Base-by-base conservation (phyloP, 2,888 invertebrate genomes). In the Protophormia terraenovae region DNA sequence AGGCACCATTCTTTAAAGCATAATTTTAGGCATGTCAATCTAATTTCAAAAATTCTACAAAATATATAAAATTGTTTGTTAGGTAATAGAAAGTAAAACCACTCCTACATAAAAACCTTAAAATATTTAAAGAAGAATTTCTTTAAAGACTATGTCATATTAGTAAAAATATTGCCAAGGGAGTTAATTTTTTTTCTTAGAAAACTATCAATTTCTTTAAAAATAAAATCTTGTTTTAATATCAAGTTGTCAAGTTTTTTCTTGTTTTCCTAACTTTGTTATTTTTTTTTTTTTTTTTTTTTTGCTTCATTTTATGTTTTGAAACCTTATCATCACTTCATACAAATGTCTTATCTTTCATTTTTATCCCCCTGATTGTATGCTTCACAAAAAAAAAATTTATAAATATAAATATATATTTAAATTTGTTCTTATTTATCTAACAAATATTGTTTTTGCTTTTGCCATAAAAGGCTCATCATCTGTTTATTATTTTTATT, bases 1-100 rank as follows among this genome's bases (percentile, higher is more conserved):
- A n/a, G 14, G 45, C 22, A 41, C 53, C 22, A 22, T 71, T 50
- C 16, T 35, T 50, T 19, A 69, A 67, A 58, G 77, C 47, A 67
- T 67, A 69, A 47, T 78, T 58, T 69, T 60, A 69, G 58, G 38
- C 41, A 64, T 55, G 66, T 55, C 76, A 76, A 55, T 41, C 29
- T 66, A 12, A 55, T 58, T 41, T 16, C 0, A 10, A 58, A 55
- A 66, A 47, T 22, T 12, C 16, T 10, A 5, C 22, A 14, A 19
- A 62, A 66, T 45, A n/a, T 27, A 1, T 4, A 3, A 32, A 32
- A 2, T 32, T 32, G 6, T 1, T 32, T 1, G 6, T 32, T 32
- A 32, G 1, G 32, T 32, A 8, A 3, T 32, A 32, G 6, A 8
- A 32, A 32, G 32, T 32, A 2, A 32, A 32, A 32, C 1, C n/a